These are phyloP conservation scores for Phyllopteryx taeniolatus DNA, from an alignment of 2,113 vertebrate genomes.

Conservation along the genomic window DNA sequence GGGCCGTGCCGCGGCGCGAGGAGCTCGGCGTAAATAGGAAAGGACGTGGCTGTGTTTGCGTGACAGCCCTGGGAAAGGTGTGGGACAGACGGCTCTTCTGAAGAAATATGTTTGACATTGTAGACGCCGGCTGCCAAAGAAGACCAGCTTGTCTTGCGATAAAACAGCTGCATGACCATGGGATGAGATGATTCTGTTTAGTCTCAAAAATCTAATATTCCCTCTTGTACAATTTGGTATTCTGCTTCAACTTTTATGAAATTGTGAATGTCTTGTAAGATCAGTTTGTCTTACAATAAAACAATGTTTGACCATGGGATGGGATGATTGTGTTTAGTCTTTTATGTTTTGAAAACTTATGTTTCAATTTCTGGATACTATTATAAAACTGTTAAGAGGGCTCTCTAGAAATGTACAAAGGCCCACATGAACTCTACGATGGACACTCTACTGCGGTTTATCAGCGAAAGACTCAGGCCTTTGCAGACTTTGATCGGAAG, in stretches of 20 bases:
- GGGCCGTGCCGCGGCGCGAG: conserved; percentile 42
- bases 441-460: no score
- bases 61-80: conserved; percentile 62
- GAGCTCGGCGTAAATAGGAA: conserved; percentile 49
- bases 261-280: not conserved
- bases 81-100: conserved; percentile 47
- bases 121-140: conserved; percentile 28
- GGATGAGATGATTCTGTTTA: not conserved
- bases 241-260: not conserved
- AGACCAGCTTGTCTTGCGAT: conserved; percentile 27
- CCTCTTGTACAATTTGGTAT: not conserved
- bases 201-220: not conserved
- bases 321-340: no score
- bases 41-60: conserved; percentile 58
- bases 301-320: no score
- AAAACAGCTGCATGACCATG: not conserved
- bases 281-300: no score
- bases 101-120: conserved; percentile 47
- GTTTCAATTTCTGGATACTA: no score
- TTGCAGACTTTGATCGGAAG: no score
- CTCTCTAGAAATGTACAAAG: no score
- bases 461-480: no score
- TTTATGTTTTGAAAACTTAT: no score
- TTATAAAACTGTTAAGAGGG: no score
- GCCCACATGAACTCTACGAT: no score